These are phyloP conservation scores for Megaptera novaeangliae DNA, from an alignment of 2,113 vertebrate species.

Conservation along the genomic window DNA sequence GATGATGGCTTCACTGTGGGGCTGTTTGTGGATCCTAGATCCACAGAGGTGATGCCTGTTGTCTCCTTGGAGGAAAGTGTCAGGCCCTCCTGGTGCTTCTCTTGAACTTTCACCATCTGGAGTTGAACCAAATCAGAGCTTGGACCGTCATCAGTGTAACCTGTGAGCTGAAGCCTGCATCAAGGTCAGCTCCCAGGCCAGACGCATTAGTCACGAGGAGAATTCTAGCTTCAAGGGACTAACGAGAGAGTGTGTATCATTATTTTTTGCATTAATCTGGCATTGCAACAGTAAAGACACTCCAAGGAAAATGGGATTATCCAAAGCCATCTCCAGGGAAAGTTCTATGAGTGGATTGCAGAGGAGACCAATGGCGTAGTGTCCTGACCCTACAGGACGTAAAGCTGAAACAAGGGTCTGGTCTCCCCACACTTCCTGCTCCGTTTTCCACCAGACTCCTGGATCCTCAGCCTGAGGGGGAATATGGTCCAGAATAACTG, in stretches of 20 bases:
- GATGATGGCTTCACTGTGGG: neutral
- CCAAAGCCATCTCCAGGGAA: neutral
- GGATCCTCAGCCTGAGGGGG: neutral
- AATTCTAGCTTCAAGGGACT: neutral
- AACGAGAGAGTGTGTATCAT: neutral
- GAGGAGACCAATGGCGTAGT: neutral
- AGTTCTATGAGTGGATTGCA: neutral
- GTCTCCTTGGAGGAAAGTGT: neutral
- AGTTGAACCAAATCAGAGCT: neutral
- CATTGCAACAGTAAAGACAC: neutral
- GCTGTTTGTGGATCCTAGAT: neutral
- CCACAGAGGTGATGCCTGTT: neutral
- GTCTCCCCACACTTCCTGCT: neutral
- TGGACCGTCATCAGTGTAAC: neutral
- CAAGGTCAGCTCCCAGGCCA: too few relatives aligned
- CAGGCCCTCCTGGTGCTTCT: neutral
- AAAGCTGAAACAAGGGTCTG: neutral
- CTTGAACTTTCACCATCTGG: neutral
- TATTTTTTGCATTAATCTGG: neutral
- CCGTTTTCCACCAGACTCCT: neutral
- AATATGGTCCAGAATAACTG: neutral
- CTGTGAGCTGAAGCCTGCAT: neutral
- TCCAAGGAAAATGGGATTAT: neutral
- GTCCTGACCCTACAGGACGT: neutral
- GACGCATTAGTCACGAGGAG: fast-evolving